A percentile compares a stretch with the other conserved stretches of the same genome.
Evolutionary conservation across 2,888 invertebrate genomes (phyloP).

Genomic region (Isoperla grammatica): DNA sequence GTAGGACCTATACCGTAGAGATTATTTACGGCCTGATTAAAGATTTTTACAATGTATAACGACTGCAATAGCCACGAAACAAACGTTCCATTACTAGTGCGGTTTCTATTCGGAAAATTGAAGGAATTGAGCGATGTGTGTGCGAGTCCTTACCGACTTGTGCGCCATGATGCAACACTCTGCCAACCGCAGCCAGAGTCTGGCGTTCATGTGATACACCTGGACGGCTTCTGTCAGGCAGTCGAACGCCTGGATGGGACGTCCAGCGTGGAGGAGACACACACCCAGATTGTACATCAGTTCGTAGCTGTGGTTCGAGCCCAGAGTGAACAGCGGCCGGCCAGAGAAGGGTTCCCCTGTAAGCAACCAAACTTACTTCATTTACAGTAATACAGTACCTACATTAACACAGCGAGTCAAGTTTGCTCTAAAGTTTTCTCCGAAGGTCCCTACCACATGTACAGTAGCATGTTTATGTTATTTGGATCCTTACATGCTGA

Average conservation of each 20-base stretch:
- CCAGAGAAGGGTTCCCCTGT: slow-evolving; percentile 42
- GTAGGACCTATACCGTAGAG: too few relatives aligned
- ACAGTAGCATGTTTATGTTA: too few relatives aligned
- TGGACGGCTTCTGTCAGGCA: slow-evolving; percentile 82
- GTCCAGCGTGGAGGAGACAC: slow-evolving; percentile 72
- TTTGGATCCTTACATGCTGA: too few relatives aligned
- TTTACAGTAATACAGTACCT: not conserved
- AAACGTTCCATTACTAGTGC: too few relatives aligned
- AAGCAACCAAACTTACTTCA: not conserved
- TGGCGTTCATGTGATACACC: slow-evolving; percentile 79
- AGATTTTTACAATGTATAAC: too few relatives aligned
- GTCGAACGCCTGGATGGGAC: slow-evolving; percentile 82
- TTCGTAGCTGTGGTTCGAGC: slow-evolving; percentile 57
- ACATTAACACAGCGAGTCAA: too few relatives aligned
- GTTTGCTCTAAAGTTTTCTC: too few relatives aligned
- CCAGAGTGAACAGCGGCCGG: slow-evolving; percentile 56
- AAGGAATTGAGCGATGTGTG: too few relatives aligned
- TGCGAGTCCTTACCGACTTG: slow-evolving; percentile 52
- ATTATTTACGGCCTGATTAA: too few relatives aligned
- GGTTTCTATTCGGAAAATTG: too few relatives aligned
- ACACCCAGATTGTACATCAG: slow-evolving; percentile 79
- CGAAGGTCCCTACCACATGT: too few relatives aligned
- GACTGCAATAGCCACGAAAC: too few relatives aligned
- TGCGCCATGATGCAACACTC: slow-evolving; percentile 81
- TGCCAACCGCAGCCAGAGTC: slow-evolving; percentile 87